Evolutionary conservation across 2,113 vertebrate genomes (phyloP).

Genomic region (Lasiurus borealis): DNA sequence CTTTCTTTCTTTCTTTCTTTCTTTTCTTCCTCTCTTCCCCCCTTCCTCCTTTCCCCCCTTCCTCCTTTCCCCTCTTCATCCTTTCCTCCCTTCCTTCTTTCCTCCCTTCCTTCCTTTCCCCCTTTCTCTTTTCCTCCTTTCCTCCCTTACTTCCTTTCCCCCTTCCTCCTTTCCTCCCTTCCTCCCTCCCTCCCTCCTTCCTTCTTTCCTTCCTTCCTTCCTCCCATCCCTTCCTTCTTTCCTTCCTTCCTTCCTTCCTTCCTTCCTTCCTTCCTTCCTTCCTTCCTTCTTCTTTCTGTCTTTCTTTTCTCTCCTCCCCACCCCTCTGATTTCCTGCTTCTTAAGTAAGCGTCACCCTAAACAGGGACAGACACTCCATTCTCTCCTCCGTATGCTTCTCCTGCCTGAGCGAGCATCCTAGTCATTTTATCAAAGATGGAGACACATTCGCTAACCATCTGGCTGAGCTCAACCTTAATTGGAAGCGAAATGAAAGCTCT

Average conservation of each 20-base stretch:
- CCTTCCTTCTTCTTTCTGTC: not conserved
- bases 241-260: too few species aligned
- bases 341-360: constrained; percentile 28
- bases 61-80: not conserved
- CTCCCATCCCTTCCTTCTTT: too few species aligned
- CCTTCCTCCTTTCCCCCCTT: too few species aligned
- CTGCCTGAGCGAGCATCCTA: not conserved
- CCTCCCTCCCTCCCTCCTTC: rapidly evolving
- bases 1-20: too few species aligned
- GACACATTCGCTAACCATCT: constrained; percentile 57
- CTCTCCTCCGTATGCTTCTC: not conserved
- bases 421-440: constrained; percentile 62
- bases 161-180: rapidly evolving
- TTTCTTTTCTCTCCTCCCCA: not conserved
- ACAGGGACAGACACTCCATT: not conserved
- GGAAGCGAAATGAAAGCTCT: constrained; percentile 44
- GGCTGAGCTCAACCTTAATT: constrained; percentile 41
- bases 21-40: rapidly evolving
- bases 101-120: too few species aligned
- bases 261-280: not conserved
- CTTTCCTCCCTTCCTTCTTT: not conserved
- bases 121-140: rapidly evolving
- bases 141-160: too few species aligned
- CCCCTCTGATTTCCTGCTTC: not conserved
- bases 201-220: too few species aligned